A percentile compares a stretch with the other conserved stretches of the same genome.
These are phyloP conservation scores for Sipha flava DNA, from an alignment of 1,140 invertebrate genomes.

Conservation along the genomic window DNA sequence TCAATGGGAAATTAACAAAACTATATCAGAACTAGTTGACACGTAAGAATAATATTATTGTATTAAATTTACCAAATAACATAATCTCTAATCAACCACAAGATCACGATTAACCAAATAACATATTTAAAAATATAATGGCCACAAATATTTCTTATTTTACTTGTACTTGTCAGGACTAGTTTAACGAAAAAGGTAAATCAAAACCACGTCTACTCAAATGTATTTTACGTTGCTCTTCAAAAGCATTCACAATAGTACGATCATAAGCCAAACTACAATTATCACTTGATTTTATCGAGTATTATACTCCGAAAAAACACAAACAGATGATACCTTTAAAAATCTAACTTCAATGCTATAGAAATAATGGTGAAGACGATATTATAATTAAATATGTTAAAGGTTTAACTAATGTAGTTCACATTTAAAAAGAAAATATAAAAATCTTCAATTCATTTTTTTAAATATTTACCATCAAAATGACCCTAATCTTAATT, in stretches of 20 bases:
- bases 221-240: neutral
- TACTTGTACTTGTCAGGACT: neutral
- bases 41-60: neutral
- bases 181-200: neutral
- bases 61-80: neutral
- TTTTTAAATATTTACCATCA: too few relatives aligned
- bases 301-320: too few relatives aligned
- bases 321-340: too few relatives aligned
- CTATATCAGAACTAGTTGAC: neutral
- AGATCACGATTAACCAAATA: neutral
- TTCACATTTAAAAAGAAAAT: too few relatives aligned
- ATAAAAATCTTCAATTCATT: too few relatives aligned
- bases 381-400: too few relatives aligned
- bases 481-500: too few relatives aligned
- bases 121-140: neutral
- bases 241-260: neutral
- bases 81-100: neutral
- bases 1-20: neutral
- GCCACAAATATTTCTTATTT: neutral
- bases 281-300: too few relatives aligned
- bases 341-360: too few relatives aligned
- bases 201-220: neutral
- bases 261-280: neutral
- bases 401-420: too few relatives aligned
- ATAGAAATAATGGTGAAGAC: too few relatives aligned